phyloP scores from a whole-genome alignment of 2,113 vertebrate species.

The Chrysemys picta region DNA sequence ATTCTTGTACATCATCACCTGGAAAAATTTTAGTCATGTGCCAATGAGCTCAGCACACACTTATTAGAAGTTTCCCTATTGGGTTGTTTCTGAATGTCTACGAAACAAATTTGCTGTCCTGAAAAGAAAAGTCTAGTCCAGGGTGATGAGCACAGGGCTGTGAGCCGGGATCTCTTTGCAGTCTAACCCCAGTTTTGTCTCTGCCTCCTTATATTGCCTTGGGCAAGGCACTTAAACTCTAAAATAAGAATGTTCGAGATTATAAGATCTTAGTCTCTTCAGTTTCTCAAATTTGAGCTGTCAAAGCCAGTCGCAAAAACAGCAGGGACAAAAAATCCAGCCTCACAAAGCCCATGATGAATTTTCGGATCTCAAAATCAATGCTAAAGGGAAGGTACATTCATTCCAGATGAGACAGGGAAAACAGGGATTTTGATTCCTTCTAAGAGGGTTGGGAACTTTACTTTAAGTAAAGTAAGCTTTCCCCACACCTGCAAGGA shows the following conservation, averaged over 20 bases:
- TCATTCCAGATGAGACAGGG: not conserved
- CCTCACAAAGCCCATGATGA: not conserved
- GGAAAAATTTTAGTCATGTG: slow-evolving; percentile 15
- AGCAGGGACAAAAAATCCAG: slow-evolving; percentile 1
- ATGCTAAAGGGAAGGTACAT: not conserved
- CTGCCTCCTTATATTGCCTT: slow-evolving; percentile 33
- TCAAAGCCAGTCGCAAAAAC: not conserved
- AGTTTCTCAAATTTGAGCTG: not conserved
- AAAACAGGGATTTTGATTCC: not conserved
- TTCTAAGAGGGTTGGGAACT: not conserved
- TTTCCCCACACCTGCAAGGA: too few species aligned
- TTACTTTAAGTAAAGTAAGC: not conserved
- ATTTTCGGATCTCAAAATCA: slow-evolving; percentile 16
- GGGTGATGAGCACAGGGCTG: not conserved
- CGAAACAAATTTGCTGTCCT: slow-evolving; percentile 32
- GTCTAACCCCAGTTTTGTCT: slow-evolving; percentile 29
- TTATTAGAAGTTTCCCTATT: slow-evolving; percentile 4
- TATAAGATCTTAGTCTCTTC: slow-evolving; percentile 9
- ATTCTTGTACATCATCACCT: not conserved
- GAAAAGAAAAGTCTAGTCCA: slow-evolving; percentile 5
- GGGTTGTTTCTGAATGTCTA: not conserved
- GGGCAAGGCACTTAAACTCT: slow-evolving; percentile 7
- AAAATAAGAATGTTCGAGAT: slow-evolving; percentile 14
- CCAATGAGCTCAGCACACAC: not conserved
- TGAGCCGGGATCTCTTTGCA: slow-evolving; percentile 1